Percentiles rank a stretch among this genome's conserved stretches.
Evolutionary conservation across 1,140 invertebrate species (phyloP).

Genomic region (Ceratosolen solmsi): DNA sequence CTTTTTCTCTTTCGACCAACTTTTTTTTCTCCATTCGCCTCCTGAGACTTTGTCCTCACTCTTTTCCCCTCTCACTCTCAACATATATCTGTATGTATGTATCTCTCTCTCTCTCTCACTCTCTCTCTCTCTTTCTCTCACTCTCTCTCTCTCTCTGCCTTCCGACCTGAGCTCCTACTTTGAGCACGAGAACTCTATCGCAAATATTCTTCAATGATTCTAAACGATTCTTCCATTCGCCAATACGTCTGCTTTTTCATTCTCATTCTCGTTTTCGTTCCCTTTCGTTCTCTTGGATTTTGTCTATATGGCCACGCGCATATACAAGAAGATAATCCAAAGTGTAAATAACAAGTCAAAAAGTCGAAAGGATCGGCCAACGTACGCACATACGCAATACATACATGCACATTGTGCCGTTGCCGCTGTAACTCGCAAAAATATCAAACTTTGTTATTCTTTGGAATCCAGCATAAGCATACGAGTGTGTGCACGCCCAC

Average conservation of each 20-base stretch:
- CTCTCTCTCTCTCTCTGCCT: too few relatives aligned
- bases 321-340: not conserved
- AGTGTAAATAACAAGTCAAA: constrained; percentile 48
- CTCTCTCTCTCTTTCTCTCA: too few relatives aligned
- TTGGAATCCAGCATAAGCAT: too few relatives aligned
- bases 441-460: too few relatives aligned
- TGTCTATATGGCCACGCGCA: not conserved
- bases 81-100: too few relatives aligned
- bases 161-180: too few relatives aligned
- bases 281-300: not conserved
- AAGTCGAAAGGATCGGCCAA: constrained; percentile 21
- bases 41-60: not conserved
- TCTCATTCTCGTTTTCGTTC: constrained; percentile 2
- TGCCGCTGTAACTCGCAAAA: constrained; percentile 15
- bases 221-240: constrained; percentile 29
- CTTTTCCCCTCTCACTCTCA: not conserved
- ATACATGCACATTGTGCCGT: too few relatives aligned
- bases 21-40: not conserved
- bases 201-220: constrained; percentile 44
- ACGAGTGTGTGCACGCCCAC: constrained; percentile 32
- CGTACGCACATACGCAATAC: not conserved
- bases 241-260: not conserved
- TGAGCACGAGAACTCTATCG: too few relatives aligned
- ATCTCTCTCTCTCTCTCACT: constrained; percentile 18
- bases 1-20: not conserved